Base-by-base conservation (phyloP, 2,888 invertebrate species). In the Hydraecia micacea region DNA sequence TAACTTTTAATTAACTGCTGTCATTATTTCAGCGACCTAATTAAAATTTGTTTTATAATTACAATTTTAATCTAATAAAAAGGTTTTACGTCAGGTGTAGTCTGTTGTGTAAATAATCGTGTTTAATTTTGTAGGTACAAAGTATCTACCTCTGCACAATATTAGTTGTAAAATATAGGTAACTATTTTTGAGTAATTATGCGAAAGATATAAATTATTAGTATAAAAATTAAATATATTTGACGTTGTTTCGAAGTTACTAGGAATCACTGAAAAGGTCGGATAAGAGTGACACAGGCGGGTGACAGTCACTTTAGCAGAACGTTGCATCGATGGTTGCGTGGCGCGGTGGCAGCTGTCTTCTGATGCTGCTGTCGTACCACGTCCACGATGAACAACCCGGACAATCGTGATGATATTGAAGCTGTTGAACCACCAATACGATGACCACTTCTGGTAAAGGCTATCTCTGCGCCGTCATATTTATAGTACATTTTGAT, bases 1-100 rank as follows among this genome's bases (percentile, higher is more conserved):
- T 60, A 80, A 80, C 77, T 84, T 85, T 80, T 79, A 86, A 80
- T 84, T 70, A 83, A 80, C 63, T 25, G 15, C 52, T 55, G 67
- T 65, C 39, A 75, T 75, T 68, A 73, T 55, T 71, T 66, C 46
- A 39, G 58, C 28, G 11, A 68, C 68, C 63, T 69, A 75, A 86
- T 81, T 73, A 77, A 84, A 81, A 81, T 67, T 70, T 67, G n/a
- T 71, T 62, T 63, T 65, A 32, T 32, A 81, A 52, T 77, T 69
- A 68, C 18, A 75, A 55, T 52, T 32, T 46, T 52, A n/a, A 62
- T 62, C 15, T 55, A 62, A 73, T 55, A 62, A 73, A 65, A 65
- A 32, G 42, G 74, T 66, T 69, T 60, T 49, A 25, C 18, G 42
- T 36, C 67, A 63, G 7, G 21, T 36, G 21, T 62, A 18, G 67